Evolutionary conservation across 2,888 invertebrate genomes (phyloP), one percentile per base, ranked within the genome.

Genomic region (Eupelmus urozonus): DNA sequence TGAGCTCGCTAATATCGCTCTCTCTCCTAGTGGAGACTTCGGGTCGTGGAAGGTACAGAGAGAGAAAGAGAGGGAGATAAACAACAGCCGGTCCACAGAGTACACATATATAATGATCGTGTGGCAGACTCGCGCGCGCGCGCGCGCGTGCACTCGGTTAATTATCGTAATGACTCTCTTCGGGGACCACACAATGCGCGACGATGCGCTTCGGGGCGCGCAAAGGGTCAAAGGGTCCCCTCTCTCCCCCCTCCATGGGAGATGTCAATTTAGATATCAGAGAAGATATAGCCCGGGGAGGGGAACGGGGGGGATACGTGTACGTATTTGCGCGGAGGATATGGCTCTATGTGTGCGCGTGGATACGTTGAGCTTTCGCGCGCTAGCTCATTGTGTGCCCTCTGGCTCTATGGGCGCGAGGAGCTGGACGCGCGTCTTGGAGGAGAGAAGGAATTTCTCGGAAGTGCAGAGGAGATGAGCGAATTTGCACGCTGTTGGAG

Each of bases 181-280:
- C 53, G 65, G 27, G 77, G 77, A 77, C 77, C 71, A 77, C 77
- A 77, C 71, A 77, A 72, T 72, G 60, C 42, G 71, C n/a, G n/a
- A n/a, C n/a, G n/a, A n/a, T 18, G 16, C 13, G 29, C 49, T 5
- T 34, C 9, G 34, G 34, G 9, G 9, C 3, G 34, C 3, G 34
- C 34, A 34, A 18, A 13, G 65, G 65, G 76, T 69, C 67, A 62
- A 70, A 76, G 69, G 45, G 53, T 42, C 55, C 18, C 25, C 7
- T 23, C 25, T 5, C 18, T 51, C 13, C 34, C 23, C 42, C 57
- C 45, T 9, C 42, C 51, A 13, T 20, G 11, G 4, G 66, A 70
- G 71, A 77, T 77, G 71, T 77, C 71, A 77, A 77, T 77, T 77
- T 77, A 77, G 71, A 77, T 77, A 66, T 77, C 76, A 55, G 45